Conservation (phyloP, 2,888 invertebrate species). For the Macropis europaea region DNA sequence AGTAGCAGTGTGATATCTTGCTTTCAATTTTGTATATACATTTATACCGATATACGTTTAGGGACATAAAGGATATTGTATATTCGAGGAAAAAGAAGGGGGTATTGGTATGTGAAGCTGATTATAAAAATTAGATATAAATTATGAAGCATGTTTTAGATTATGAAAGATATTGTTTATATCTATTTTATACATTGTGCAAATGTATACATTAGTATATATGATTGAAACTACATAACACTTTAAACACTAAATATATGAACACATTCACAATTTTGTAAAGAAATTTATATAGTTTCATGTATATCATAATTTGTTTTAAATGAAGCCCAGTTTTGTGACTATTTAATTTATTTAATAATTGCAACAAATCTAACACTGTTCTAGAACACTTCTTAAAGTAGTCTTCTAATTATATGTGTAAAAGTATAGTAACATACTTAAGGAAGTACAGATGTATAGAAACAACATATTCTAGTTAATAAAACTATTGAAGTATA, state of each 20-base stretch:
- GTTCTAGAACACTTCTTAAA: constrained; percentile 52
- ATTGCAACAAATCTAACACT: neutral
- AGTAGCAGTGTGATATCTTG: constrained; percentile 38
- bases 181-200: constrained; percentile 10
- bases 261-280: constrained; percentile 2
- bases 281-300: constrained; percentile 29
- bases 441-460: neutral
- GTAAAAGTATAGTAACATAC: neutral
- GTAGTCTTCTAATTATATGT: constrained; percentile 48
- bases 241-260: constrained; percentile 3
- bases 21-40: constrained; percentile 37
- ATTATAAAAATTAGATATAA: constrained; percentile 36
- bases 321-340: constrained; percentile 1
- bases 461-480: constrained; percentile 1
- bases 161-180: constrained; percentile 20
- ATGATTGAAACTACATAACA: constrained; percentile 7
- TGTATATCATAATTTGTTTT: constrained; percentile 30
- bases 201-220: constrained; percentile 14
- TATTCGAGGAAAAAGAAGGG: constrained; percentile 35
- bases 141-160: constrained; percentile 17
- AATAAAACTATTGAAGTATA: neutral
- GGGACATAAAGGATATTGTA: constrained; percentile 13
- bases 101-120: constrained; percentile 45
- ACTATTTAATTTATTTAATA: neutral
- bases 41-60: constrained; percentile 16